phyloP scores from a whole-genome alignment of 2,113 vertebrate species.

The Gopherus evgoodei region DNA sequence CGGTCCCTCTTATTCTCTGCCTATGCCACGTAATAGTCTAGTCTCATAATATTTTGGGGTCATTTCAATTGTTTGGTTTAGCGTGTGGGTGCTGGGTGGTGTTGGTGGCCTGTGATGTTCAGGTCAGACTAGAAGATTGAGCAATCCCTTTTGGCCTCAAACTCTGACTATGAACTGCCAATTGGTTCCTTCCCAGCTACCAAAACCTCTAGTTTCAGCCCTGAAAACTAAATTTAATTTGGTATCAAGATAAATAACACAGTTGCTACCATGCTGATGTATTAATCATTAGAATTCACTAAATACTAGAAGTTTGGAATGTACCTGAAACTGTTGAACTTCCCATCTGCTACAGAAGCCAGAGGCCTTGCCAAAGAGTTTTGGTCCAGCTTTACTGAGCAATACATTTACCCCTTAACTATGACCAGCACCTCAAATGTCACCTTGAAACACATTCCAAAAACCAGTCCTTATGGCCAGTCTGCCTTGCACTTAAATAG shows the following conservation, averaged over 20 bases:
- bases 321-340: neutral
- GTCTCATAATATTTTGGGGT: neutral
- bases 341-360: neutral
- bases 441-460: neutral
- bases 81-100: no score
- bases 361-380: neutral
- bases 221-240: neutral
- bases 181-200: neutral
- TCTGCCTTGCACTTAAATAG: neutral
- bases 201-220: neutral
- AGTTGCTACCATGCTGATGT: accelerated
- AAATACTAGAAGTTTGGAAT: neutral
- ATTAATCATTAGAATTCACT: neutral
- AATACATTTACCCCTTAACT: neutral
- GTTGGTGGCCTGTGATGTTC: no score
- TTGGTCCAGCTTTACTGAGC: neutral
- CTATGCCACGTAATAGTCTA: neutral
- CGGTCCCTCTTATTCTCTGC: neutral
- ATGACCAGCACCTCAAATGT: neutral
- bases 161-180: neutral
- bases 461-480: neutral
- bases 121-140: neutral
- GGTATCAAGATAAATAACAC: neutral
- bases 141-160: neutral
- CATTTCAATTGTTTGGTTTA: neutral